Evolutionary conservation across 2,113 vertebrate genomes (phyloP).

Genomic region (Cinclus mexicanus): DNA sequence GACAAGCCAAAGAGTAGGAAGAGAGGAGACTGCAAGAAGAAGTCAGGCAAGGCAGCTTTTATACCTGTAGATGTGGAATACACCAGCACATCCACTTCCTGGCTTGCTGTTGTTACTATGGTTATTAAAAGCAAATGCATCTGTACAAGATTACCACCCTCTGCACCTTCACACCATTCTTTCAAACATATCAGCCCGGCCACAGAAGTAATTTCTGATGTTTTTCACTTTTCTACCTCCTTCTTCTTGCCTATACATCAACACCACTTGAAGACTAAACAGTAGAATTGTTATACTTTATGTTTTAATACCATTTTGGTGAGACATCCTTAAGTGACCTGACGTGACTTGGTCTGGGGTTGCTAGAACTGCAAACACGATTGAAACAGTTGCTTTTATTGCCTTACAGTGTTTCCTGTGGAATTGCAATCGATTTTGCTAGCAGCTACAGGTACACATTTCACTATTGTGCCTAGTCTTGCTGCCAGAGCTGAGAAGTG

Average conservation of each 20-base stretch:
- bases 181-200: neutral
- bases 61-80: neutral
- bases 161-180: neutral
- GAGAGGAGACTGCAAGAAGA: neutral
- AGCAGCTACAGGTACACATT: neutral
- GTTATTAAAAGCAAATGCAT: neutral
- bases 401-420: neutral
- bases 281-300: neutral
- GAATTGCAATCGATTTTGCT: neutral
- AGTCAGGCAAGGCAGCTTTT: neutral
- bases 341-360: neutral
- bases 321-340: neutral
- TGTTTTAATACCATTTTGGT: neutral
- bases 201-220: neutral
- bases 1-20: neutral
- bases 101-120: neutral
- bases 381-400: neutral
- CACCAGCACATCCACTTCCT: accelerated
- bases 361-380: neutral
- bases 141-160: neutral
- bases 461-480: neutral
- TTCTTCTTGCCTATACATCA: neutral
- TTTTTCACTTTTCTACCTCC: neutral
- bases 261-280: neutral
- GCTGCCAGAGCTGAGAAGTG: neutral